phyloP scores from a whole-genome alignment of 2,888 invertebrate species.

The Dastarcus helophoroides region DNA sequence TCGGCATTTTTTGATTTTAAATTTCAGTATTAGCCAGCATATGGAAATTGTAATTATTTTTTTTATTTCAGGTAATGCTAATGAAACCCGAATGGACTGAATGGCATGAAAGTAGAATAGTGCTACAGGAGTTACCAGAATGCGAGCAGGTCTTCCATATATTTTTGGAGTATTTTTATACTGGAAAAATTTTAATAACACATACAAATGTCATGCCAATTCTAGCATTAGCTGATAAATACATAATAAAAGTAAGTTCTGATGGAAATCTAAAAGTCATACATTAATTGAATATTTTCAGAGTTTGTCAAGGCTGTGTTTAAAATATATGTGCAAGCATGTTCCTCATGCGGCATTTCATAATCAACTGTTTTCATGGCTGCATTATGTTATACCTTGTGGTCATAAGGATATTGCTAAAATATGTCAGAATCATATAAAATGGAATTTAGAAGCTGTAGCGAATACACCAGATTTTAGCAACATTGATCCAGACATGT shows the following conservation, averaged over 20 bases:
- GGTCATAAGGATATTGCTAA: slow-evolving; percentile 62
- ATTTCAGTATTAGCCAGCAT: neutral
- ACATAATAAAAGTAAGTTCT: slow-evolving; percentile 75
- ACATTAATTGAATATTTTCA: slow-evolving; percentile 29
- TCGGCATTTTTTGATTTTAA: no score
- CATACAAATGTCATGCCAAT: slow-evolving; percentile 77
- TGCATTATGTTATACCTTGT: slow-evolving; percentile 79
- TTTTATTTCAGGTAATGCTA: slow-evolving; percentile 69
- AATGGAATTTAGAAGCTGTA: slow-evolving; percentile 82
- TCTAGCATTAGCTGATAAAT: slow-evolving; percentile 85
- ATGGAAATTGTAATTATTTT: neutral
- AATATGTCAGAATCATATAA: slow-evolving; percentile 72
- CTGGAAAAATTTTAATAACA: slow-evolving; percentile 78
- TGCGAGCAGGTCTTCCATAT: slow-evolving; percentile 78
- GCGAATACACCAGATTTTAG: slow-evolving; percentile 69
- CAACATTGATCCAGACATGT: slow-evolving; percentile 68
- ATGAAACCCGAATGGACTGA: slow-evolving; percentile 92
- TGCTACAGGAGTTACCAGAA: slow-evolving; percentile 73
- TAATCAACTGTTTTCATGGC: slow-evolving; percentile 78
- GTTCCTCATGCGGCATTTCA: slow-evolving; percentile 74
- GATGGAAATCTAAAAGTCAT: no score
- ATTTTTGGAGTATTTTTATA: slow-evolving; percentile 80
- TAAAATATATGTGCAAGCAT: slow-evolving; percentile 79
- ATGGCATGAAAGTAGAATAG: slow-evolving; percentile 72
- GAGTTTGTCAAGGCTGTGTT: slow-evolving; percentile 74